Conservation (phyloP, 2,888 invertebrate genomes). For the Pristionchus maxplancki region DNA sequence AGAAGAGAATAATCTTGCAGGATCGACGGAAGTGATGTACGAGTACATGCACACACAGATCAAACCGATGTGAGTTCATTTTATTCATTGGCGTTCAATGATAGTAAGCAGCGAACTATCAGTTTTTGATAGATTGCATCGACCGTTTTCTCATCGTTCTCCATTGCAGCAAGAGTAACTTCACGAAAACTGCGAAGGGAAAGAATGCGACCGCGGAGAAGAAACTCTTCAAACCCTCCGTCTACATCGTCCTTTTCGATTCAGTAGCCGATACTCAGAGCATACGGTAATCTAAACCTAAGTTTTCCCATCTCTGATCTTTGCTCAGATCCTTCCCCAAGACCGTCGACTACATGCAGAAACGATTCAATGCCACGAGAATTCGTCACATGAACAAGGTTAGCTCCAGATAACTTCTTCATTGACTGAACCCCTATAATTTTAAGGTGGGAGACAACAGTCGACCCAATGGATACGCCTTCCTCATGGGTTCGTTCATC, state of each 20-base stretch:
- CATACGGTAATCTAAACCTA: neutral
- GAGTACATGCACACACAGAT: constrained; percentile 47
- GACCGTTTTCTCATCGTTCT: no score
- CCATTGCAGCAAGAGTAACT: neutral
- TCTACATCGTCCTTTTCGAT: constrained; percentile 49
- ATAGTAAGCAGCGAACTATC: neutral
- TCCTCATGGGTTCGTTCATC: constrained; percentile 12
- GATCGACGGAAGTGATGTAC: constrained; percentile 7
- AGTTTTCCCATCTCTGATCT: neutral
- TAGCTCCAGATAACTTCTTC: neutral
- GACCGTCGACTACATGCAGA: constrained; percentile 25
- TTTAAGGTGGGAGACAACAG: constrained; percentile 50
- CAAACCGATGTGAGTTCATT: constrained; percentile 10
- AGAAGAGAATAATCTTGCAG: no score
- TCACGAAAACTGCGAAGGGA: neutral
- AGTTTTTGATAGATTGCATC: no score
- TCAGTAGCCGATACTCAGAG: constrained; percentile 49
- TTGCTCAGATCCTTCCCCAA: constrained; percentile 28
- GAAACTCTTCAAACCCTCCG: constrained; percentile 34
- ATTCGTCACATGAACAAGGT: constrained; percentile 48
- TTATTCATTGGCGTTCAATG: neutral
- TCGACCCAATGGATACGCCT: constrained; percentile 48
- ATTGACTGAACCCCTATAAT: neutral
- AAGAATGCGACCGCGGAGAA: neutral
- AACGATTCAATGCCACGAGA: constrained; percentile 41